phyloP scores from a whole-genome alignment of 2,113 vertebrate genomes.

The Gambusia holbrooki region DNA sequence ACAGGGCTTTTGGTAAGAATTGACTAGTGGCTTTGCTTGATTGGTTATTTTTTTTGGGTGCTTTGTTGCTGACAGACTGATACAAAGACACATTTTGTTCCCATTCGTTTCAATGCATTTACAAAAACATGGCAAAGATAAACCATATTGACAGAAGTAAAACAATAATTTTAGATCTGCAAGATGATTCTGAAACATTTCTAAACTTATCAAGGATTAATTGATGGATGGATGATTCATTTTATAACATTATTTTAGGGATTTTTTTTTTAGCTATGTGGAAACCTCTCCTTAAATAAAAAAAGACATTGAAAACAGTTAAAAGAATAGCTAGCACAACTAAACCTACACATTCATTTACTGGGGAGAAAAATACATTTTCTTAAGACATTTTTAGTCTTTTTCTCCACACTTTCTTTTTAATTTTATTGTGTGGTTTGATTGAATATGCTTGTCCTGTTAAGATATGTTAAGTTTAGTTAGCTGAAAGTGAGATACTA shows the following conservation, averaged over 20 bases:
- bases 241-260: no score
- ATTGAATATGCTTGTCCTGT: no score
- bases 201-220: background rate
- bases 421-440: no score
- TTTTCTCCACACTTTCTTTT: no score
- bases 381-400: no score
- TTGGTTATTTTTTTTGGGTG: background rate
- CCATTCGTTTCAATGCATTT: background rate
- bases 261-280: no score
- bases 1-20: constrained; percentile 18
- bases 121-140: background rate
- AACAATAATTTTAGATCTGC: background rate
- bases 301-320: background rate
- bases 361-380: no score
- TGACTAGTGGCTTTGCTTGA: constrained; percentile 21
- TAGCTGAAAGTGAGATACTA: no score
- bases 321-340: background rate
- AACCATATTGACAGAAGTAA: background rate
- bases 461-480: no score
- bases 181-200: background rate
- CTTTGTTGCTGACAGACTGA: background rate
- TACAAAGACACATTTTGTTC: background rate
- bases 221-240: background rate
- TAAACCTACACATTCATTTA: no score
- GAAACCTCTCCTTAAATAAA: background rate